Conservation (phyloP, 2,888 invertebrate species). For the Myopa tessellatipennis region DNA sequence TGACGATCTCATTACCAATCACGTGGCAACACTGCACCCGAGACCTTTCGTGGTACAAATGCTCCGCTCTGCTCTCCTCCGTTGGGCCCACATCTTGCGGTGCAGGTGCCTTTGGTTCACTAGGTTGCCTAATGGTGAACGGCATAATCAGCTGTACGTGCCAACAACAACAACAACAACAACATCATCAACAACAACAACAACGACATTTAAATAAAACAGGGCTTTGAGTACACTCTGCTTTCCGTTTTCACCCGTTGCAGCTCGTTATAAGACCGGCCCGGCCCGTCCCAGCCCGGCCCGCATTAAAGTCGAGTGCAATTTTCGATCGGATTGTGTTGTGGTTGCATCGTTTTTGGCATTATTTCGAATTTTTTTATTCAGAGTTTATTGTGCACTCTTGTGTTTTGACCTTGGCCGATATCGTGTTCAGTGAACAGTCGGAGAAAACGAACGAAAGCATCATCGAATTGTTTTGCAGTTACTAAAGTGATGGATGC, state of each 20-base stretch:
- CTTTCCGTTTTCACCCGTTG: conserved; percentile 3
- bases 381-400: neutral
- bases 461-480: neutral
- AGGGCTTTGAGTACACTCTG: neutral
- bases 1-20: conserved; percentile 24
- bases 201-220: conserved; percentile 21
- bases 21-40: conserved; percentile 11
- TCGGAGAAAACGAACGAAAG: neutral
- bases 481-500: neutral
- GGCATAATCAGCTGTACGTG: conserved; percentile 25
- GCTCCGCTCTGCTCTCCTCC: neutral
- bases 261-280: neutral
- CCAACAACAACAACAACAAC: conserved; percentile 15
- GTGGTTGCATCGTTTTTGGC: neutral
- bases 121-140: conserved; percentile 20
- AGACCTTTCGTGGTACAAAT: neutral
- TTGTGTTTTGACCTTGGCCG: conserved; percentile 2
- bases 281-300: neutral
- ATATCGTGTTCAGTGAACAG: neutral
- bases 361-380: neutral
- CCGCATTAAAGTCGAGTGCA: conserved; percentile 15
- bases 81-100: conserved; percentile 16
- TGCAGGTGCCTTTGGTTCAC: conserved; percentile 19
- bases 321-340: conserved; percentile 5
- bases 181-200: conserved; percentile 27